These are phyloP conservation scores for Danio choprae DNA, from an alignment of 2,797 vertebrate genomes.

Conservation along the genomic window DNA sequence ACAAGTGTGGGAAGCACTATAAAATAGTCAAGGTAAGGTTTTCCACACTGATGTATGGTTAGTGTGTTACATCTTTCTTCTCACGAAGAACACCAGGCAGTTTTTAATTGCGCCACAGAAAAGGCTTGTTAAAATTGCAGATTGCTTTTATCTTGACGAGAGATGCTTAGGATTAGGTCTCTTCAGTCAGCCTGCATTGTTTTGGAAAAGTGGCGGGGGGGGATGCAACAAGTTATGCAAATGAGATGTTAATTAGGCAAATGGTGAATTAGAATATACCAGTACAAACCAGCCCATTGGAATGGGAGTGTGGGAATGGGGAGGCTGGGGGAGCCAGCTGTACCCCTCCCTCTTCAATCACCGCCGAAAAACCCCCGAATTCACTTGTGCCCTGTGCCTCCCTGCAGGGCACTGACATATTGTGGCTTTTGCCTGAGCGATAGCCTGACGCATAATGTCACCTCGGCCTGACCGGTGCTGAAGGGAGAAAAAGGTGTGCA, in stretches of 20 bases:
- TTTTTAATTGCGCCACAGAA: slow-evolving; percentile 75
- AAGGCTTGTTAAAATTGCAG: slow-evolving; percentile 75
- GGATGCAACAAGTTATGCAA: slow-evolving; percentile 95
- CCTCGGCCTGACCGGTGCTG: slow-evolving; percentile 48
- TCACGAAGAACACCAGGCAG: slow-evolving; percentile 6
- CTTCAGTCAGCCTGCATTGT: slow-evolving; percentile 89
- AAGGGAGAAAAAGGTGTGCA: slow-evolving; percentile 64
- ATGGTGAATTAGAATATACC: slow-evolving; percentile 93
- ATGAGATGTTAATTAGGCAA: slow-evolving; percentile 97
- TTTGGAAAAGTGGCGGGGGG: slow-evolving; percentile 68
- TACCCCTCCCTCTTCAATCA: slow-evolving; percentile 82
- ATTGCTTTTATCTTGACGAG: slow-evolving; percentile 84
- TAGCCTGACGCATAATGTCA: slow-evolving; percentile 46
- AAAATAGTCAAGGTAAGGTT: background rate
- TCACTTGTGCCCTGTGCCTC: slow-evolving; percentile 53
- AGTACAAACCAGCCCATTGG: slow-evolving; percentile 90
- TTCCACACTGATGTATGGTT: background rate
- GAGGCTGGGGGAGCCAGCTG: slow-evolving; percentile 86
- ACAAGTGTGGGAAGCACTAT: background rate
- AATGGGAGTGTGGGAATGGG: slow-evolving; percentile 91
- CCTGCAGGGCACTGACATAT: slow-evolving; percentile 54
- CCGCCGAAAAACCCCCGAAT: slow-evolving; percentile 67
- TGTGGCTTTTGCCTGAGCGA: slow-evolving; percentile 36
- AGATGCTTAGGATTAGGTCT: slow-evolving; percentile 89
- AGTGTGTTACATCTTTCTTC: slow-evolving; percentile 27